Conservation (phyloP, 2,113 vertebrate species). For the Dicrurus megarhynchus region DNA sequence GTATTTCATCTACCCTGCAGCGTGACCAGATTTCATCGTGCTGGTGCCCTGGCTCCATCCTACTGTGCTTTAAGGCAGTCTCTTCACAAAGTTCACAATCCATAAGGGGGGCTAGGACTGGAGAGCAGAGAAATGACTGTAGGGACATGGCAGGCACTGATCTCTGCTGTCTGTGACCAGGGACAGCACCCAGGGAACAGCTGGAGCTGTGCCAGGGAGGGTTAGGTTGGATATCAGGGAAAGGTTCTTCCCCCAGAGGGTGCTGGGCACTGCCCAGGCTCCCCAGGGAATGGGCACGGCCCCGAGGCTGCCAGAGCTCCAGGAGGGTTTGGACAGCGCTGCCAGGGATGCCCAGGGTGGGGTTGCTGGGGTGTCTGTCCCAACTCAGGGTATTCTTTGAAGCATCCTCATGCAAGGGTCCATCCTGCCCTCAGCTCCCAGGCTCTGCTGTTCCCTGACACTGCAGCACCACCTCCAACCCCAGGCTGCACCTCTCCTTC, state of each 20-base stretch:
- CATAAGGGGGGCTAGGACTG: neutral
- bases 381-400: neutral
- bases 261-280: neutral
- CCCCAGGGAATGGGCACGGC: neutral
- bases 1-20: neutral
- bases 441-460: neutral
- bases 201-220: neutral
- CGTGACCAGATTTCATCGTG: accelerated
- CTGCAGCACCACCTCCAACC: neutral
- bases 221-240: accelerated
- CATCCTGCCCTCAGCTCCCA: neutral
- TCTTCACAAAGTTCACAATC: neutral
- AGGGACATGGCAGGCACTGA: neutral
- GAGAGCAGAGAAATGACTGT: neutral
- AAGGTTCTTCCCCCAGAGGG: neutral
- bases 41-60: neutral
- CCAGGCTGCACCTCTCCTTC: neutral
- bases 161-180: neutral
- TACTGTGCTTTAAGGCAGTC: neutral
- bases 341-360: neutral
- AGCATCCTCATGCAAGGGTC: neutral
- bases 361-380: neutral
- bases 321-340: accelerated
- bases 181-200: accelerated
- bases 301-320: neutral